Percentiles rank a stretch among this genome's conserved stretches.
These are phyloP conservation scores for Campaea margaritaria DNA, from an alignment of 2,888 invertebrate genomes.

Conservation along the genomic window DNA sequence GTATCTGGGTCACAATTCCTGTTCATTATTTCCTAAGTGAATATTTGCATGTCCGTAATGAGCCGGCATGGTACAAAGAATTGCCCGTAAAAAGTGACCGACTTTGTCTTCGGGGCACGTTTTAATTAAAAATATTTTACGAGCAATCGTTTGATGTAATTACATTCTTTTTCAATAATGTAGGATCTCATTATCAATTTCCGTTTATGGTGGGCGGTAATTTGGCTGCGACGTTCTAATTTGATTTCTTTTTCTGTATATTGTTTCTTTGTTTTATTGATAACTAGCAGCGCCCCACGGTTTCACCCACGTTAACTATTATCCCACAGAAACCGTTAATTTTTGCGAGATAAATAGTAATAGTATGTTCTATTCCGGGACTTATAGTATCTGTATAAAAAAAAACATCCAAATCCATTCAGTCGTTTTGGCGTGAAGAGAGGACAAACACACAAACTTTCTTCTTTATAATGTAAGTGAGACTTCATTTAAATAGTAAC, in stretches of 20 bases:
- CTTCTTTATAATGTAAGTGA: too few species aligned
- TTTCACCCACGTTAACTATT: too few species aligned
- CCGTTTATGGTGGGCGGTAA: conserved; percentile 23
- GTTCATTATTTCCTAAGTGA: conserved; percentile 66
- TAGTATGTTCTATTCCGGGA: too few species aligned
- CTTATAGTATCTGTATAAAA: too few species aligned
- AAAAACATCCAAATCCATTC: too few species aligned
- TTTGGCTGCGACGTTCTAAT: conserved; percentile 12
- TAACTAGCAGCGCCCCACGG: too few species aligned
- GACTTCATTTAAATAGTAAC: too few species aligned
- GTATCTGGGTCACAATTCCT: conserved; percentile 65
- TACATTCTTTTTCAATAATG: conserved; percentile 39
- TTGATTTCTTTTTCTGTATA: not conserved
- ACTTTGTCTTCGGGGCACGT: conserved; percentile 59
- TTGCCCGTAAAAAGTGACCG: conserved; percentile 65
- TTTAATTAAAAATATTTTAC: conserved; percentile 67
- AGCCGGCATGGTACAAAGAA: conserved; percentile 58
- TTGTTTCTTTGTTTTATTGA: too few species aligned
- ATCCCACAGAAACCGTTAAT: too few species aligned
- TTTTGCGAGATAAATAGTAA: too few species aligned
- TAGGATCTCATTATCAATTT: conserved; percentile 39
- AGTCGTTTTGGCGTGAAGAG: too few species aligned
- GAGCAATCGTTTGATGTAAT: conserved; percentile 50
- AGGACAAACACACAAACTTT: too few species aligned
- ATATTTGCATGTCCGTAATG: conserved; percentile 77